Evolutionary conservation across 2,888 invertebrate species (phyloP), one percentile per base, ranked within the genome.

Genomic region (Sarcophaga carnaria): DNA sequence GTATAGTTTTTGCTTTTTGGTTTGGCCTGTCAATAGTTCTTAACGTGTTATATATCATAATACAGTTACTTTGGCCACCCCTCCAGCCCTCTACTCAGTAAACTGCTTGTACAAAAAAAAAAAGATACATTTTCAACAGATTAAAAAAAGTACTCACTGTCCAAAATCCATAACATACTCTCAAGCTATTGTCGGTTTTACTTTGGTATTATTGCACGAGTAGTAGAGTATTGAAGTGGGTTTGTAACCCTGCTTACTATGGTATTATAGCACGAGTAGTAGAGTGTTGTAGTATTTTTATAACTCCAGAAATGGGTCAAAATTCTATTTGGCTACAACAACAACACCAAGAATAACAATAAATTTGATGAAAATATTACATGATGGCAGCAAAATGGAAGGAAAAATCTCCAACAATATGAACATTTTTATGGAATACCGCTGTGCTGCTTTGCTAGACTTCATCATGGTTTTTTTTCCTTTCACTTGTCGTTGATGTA

Each of bases 21-120:
- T 66, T 77, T 71, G 10, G 8, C 70, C 75, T 84, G 75, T 80
- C 79, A 84, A 84, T 80, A 84, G 70, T 84, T 64, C 37, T 76
- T 84, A 80, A 76, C 4, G 70, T 60, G 71, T 76, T 64, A 71
- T 76, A 69, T 79, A 69, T 84, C 70, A 80, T 76, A 70, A 84
- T 20, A 71, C 66, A 60, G 49, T 14, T 49, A 49, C 49, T 49
- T 49, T 49, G 14, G 1, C 11, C 49, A 0, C 12, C 49, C 11
- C 14, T 14, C 49, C 49, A 14, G 49, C 54, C 54, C 54, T 17
- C 17, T 54, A 17, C 12, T 54, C 4, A 17, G 17, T 54, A 17
- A 4, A 6, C 37, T 37, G 8, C 37, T 10, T 0, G 10, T 17
- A 1, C 1, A 3, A 17, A 27, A 4, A 54, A 22, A 72, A 17